Base-by-base conservation (phyloP, 2,888 invertebrate species). In the Cenopis cana region DNA sequence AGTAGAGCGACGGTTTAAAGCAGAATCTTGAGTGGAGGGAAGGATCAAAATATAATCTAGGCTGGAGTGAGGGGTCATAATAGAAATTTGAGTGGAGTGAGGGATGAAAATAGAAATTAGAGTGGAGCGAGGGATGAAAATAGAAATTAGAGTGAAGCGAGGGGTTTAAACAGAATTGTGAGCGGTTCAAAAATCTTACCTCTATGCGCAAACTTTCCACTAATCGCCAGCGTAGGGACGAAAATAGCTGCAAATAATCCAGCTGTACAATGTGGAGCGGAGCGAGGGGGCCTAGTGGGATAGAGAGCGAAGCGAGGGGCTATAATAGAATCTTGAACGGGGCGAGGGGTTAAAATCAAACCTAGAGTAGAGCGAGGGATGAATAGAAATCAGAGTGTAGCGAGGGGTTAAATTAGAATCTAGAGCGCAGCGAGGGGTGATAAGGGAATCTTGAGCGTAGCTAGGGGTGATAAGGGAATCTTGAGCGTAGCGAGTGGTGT, bases 171-270 rank as follows among this genome's bases (percentile, higher is more conserved):
- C 4, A 24, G 24, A 24, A 24, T 3, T 24, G 1, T 12, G 46
- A 24, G n/a, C 20, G 18, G 0, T n/a, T 3, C 8, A 24, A 24
- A 18, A 10, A n/a, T 17, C 59, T 59, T 4, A 70, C 70, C 70
- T 46, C 59, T 12, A 0, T 60, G 70, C 33, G 70, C 65, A 18
- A 70, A 38, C 3, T n/a, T 36, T 1, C 67, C 64, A 11, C 73
- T 38, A 1, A 69, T 20, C 6, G 81, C 83, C 5, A 79, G 56
- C 12, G 75, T 76, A 4, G 59, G 64, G 6, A 81, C 80, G 36
- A 76, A 4, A 29, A 59, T 68, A 41, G 79, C 57, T 11, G 86
- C 79, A 20, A 91, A 76, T 69, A 93, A 78, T n/a, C n/a, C n/a
- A n/a, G n/a, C n/a, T n/a, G n/a, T n/a, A n/a, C n/a, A 24, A 24